phyloP scores from a whole-genome alignment of 2,797 vertebrate species.

The Chanos chanos region DNA sequence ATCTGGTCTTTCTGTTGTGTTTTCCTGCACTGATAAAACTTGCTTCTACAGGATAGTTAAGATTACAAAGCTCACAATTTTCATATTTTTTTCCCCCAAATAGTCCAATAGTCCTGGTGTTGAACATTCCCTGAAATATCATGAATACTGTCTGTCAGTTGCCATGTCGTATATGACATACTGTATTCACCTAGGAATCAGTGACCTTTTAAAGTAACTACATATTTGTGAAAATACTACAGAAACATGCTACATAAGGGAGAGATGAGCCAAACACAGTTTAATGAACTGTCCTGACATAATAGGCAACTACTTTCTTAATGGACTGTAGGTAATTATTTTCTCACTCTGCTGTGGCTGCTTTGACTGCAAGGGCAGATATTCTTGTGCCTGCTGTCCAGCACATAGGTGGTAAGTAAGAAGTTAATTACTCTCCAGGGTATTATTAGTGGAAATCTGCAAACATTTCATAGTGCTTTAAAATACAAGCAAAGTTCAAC shows the following conservation, averaged over 20 bases:
- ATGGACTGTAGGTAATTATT: conserved; percentile 24
- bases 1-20: too few relatives aligned
- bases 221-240: too few relatives aligned
- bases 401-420: conserved; percentile 19
- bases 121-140: too few relatives aligned
- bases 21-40: too few relatives aligned
- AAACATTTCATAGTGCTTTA: neutral
- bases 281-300: conserved; percentile 14
- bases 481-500: neutral
- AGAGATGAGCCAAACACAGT: neutral
- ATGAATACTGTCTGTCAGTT: too few relatives aligned
- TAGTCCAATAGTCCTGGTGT: too few relatives aligned
- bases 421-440: conserved; percentile 26
- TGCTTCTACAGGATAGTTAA: too few relatives aligned
- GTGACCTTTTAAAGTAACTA: too few relatives aligned
- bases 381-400: neutral
- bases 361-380: conserved; percentile 12
- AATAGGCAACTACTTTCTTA: conserved; percentile 12
- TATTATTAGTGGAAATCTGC: neutral
- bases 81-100: too few relatives aligned
- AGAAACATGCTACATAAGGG: neutral
- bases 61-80: too few relatives aligned
- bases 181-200: too few relatives aligned
- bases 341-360: conserved; percentile 11
- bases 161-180: too few relatives aligned